A percentile compares a stretch with the other conserved stretches of the same genome.
Conservation (phyloP, 2,113 vertebrate species). For the Columba janthina region DNA sequence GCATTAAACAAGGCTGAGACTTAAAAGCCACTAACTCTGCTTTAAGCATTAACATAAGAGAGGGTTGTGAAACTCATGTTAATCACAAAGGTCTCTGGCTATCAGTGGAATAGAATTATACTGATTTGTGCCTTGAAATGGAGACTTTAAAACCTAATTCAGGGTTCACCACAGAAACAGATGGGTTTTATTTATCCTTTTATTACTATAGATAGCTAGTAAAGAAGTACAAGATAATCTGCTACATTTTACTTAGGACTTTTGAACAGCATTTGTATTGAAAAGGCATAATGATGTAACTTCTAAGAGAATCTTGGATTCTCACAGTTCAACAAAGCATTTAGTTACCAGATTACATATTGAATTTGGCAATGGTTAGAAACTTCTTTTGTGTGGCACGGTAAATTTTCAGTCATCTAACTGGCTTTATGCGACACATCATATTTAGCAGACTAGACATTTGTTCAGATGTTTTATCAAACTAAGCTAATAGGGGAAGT, state of each 20-base stretch:
- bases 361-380: conserved; percentile 35
- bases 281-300: conserved; percentile 15
- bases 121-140: neutral
- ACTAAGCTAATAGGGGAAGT: neutral
- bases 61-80: neutral
- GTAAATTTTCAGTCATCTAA: neutral
- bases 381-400: neutral
- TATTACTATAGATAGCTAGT: neutral
- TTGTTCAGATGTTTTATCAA: conserved; percentile 45
- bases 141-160: neutral
- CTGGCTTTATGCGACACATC: conserved; percentile 9
- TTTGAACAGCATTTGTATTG: conserved; percentile 6
- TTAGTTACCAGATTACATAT: conserved; percentile 9
- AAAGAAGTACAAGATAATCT: neutral
- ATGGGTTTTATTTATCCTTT: conserved; percentile 15
- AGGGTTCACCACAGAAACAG: neutral
- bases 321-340: conserved; percentile 1
- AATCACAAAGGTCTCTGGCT: neutral
- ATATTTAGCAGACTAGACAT: neutral
- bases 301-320: conserved; percentile 13
- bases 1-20: neutral
- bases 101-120: neutral
- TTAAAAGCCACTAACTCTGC: neutral
- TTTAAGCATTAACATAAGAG: neutral
- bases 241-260: conserved; percentile 3